Evolutionary conservation across 1,140 invertebrate species (phyloP), one percentile per base, ranked within the genome.

Genomic region (Goniozus legneri): DNA sequence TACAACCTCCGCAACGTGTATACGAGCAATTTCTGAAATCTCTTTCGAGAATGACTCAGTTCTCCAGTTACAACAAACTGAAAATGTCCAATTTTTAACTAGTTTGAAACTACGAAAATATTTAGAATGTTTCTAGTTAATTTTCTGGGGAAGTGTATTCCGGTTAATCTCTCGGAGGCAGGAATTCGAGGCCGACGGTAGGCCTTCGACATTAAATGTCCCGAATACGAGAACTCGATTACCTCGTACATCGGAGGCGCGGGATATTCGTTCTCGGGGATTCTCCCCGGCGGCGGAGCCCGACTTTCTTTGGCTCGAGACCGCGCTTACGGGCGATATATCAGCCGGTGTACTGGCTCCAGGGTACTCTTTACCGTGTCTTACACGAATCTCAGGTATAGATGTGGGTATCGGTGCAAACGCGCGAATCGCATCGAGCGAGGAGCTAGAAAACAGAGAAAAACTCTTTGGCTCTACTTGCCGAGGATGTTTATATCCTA

Each of bases 191-290:
- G n/a, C 18, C 18, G 35, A 21, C n/a, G n/a, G 18, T 15, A 45
- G 8, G 8, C 8, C 10, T 4, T 20, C 20, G 42, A 50, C 47
- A 47, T 27, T 27, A 27, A 27, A 27, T 27, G 24, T 27, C 24
- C 24, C 24, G 4, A 27, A 10, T 34, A 32, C 16, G 31, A 27
- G 37, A 47, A 62, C 54, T 62, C 54, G 52, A 65, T 57, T 49
- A 48, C 44, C 47, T n/a, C 48, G 14, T 32, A 48, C 47, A 53
- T 32, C 43, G 34, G n/a, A 14, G 43, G 49, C 34, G 37, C 54
- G n/a, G n/a, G n/a, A n/a, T n/a, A 50, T 56, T 46, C 33, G 44
- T 62, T 57, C 39, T 36, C 34, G 21, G 31, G 13, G 8, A 15
- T 15, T 24, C 34, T 39, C 36, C 15, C 35, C 1, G 4, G 35